These are phyloP conservation scores for Ophion ellenae DNA, from an alignment of 2,888 invertebrate species.

Conservation along the genomic window DNA sequence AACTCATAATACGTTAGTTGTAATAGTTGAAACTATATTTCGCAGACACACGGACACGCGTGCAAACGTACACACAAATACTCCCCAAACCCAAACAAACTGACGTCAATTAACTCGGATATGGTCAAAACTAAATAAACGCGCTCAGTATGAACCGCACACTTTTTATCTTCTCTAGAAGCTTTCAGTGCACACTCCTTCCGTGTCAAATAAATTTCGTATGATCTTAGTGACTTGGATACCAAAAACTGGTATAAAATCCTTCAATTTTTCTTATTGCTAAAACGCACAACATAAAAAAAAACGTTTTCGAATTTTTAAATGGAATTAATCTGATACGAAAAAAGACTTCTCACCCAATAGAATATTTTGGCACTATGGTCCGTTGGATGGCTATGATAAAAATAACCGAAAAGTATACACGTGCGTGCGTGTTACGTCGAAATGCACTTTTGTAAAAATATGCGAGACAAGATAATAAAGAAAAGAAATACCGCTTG, in stretches of 20 bases:
- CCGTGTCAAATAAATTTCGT: no score
- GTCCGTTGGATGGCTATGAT: not conserved
- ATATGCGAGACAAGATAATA: not conserved
- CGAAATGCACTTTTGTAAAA: not conserved
- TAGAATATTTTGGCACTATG: not conserved
- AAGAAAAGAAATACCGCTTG: not conserved
- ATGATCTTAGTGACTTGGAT: no score
- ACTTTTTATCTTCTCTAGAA: not conserved
- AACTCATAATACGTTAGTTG: not conserved
- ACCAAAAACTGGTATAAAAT: no score
- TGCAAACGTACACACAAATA: no score
- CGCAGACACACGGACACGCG: no score
- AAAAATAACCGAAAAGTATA: not conserved
- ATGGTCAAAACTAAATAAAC: constrained; percentile 41
- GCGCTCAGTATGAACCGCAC: not conserved
- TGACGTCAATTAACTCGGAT: constrained; percentile 39
- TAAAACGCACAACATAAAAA: no score
- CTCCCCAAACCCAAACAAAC: not conserved
- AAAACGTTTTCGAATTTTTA: no score
- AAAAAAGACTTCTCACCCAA: no score
- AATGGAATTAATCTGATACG: no score
- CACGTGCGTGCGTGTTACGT: not conserved
- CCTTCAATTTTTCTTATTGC: no score
- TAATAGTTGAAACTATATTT: not conserved
- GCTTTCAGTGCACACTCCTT: not conserved